Base-by-base conservation (phyloP, 2,888 invertebrate species). In the Gryllus longicercus region DNA sequence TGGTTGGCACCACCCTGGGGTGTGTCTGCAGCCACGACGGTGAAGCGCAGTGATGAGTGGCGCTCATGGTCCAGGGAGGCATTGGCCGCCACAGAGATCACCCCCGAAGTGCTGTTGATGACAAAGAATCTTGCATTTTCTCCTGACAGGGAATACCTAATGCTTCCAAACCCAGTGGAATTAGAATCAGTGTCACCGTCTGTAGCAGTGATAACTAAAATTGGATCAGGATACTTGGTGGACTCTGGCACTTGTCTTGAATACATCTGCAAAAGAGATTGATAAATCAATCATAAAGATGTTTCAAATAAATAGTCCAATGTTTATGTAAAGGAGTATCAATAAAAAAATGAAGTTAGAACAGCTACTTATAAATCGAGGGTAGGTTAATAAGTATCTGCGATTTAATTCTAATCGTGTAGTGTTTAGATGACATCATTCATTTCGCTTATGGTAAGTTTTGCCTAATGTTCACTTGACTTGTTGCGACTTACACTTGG, bases 21-120 rank as follows among this genome's bases (percentile, higher is more conserved):
- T 23, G 93, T 93, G 85, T 96, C 95, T 74, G 91, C 90, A 0
- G 95, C 95, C 83, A 92, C 91, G 1, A 94, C 91, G 84, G 91
- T 92, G 38, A 96, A 87, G 5, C 91, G 90, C 51, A 95, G 89
- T 1, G 91, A 90, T 0, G 93, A 91, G 81, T 93, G 93, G 25
- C 90, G 89, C 85, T 95, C 95, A 79, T 95, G 89, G 85, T 95
- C 95, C 74, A 95, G 87, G 0, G 89, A 90, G 83, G 91, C 92
- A 81, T 93, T 92, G 77, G 89, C 87, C 1, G 91, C 92, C 5
- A 92, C 92, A 87, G 90, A 89, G 80, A 95, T 91, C 74, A 90
- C 90, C 2, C 94, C 94, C n/a, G 91, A 92, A 1, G 89, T 83
- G 50, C 91, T 90, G 85, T 95, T 91, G 63, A 96, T 93, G 11